A percentile compares a stretch with the other conserved stretches of the same genome.
These are phyloP conservation scores for Chamaea fasciata DNA, from an alignment of 2,113 vertebrate genomes.

Conservation along the genomic window DNA sequence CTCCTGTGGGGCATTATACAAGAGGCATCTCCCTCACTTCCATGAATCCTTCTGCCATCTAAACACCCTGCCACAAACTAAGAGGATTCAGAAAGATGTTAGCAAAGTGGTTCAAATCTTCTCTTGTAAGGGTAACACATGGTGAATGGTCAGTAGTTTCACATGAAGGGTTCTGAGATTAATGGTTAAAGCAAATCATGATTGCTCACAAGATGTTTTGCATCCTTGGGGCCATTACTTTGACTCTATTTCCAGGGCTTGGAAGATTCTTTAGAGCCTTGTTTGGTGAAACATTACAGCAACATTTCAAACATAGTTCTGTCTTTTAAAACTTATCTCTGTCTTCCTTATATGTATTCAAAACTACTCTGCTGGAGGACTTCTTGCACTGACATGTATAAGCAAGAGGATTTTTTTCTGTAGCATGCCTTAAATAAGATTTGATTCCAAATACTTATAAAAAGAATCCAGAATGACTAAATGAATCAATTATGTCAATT, in stretches of 20 bases:
- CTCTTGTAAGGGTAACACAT: neutral
- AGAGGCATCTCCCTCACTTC: neutral
- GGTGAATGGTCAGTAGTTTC: neutral
- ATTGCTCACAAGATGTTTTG: neutral
- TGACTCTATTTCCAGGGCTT: neutral
- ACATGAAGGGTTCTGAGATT: neutral
- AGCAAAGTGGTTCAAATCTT: neutral
- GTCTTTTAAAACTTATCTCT: neutral
- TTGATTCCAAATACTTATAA: neutral
- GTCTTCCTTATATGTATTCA: neutral
- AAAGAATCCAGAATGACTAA: neutral
- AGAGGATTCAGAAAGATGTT: neutral
- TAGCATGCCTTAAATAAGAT: neutral
- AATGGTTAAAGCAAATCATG: neutral
- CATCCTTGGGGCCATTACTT: neutral
- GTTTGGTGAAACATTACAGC: neutral
- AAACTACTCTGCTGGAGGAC: neutral
- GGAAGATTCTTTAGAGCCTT: neutral
- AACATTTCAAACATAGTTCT: neutral
- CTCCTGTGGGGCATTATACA: fast-evolving
- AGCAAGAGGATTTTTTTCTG: neutral
- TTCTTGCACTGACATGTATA: neutral
- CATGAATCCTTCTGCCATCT: neutral
- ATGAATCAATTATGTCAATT: neutral
- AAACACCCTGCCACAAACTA: neutral